Evolutionary conservation across 2,113 vertebrate species (phyloP), one percentile per base, ranked within the genome.

Genomic region (Platysteira castanea): DNA sequence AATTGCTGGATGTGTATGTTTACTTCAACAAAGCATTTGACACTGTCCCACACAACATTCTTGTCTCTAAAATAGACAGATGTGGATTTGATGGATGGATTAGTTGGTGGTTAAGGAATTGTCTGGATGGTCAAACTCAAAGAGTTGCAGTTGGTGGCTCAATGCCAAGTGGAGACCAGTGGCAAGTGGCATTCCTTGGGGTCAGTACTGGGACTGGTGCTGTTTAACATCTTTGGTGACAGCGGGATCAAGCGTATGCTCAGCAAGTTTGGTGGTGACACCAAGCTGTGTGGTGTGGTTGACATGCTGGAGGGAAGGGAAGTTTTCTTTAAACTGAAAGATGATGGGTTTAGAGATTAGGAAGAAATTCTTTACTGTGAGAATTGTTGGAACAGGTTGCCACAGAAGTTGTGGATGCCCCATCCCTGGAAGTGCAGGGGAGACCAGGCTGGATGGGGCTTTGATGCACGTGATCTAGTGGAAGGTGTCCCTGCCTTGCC

Each of bases 191-290:
- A 23, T 74, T 84, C 28, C 18, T 33, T 47, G 49, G 30, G 19
- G n/a, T 24, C 41, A 19, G 19, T 8, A 10, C 8, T 74, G 49
- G 41, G 23, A 39, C 41, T 64, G 49, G 18, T 3, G 1, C 22
- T 44, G 10, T 74, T 56, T 54, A 26, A n/a, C 28, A 6, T 39
- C 50, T 56, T 65, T n/a, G 41, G 41, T n/a, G 59, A 23, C 28
- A 33, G 28, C 7, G 15, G 41, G 23, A 47, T 56, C 0, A 0
- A n/a, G n/a, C 0, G 1, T 18, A 39, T 6, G 28, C 28, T 33
- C 59, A 64, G 14, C n/a, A 64, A 2, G n/a, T 64, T 33, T 12
- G 4, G 39, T 39, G 57, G 11, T 63, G 68, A 22, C 47, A 17
- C 33, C 1, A 2, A 37, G 14, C 22, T 53, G 7, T 28, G 41